Evolutionary conservation across 2,113 vertebrate genomes (phyloP), one percentile per base, ranked within the genome.

Genomic region (Rhombomys opimus): DNA sequence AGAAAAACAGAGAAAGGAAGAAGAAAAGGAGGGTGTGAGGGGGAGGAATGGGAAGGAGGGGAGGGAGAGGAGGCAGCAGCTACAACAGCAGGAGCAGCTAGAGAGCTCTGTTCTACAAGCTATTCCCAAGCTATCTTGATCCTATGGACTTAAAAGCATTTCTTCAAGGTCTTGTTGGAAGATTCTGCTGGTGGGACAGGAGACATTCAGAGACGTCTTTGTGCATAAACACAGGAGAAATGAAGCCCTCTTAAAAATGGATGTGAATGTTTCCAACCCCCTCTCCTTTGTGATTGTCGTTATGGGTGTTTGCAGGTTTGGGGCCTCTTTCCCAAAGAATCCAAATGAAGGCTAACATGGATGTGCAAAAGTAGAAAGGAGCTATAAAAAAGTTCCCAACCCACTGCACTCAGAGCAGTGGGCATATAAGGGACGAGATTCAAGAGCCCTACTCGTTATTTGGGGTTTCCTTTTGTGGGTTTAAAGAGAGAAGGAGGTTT

Each of bases 181-280:
- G 27, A 3, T 30, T 67, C 81, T 18, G 17, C 4, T 46, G 0
- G 27, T 57, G 81, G 50, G 1, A 0, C 5, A 6, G 22, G 57
- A 57, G 59, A 8, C 0, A 8, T 2, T 0, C 8, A 59, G 0
- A 11, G 89, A 10, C 0, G 5, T 52, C 52, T 38, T 27, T 65
- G 68, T 14, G 5, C 59, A 12, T 15, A 35, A 88, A 30, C 30
- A 7, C 10, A 2, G 25, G 25, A 50, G 2, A 17, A 27, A 25
- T 0, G 4, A 54, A 61, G 35, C 46, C 52, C 10, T 4, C 27
- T 30, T 38, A 17, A 32, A 46, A 46, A 32, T 13, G 61, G 14
- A 32, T 59, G 25, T 50, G 14, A 57, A 32, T n/a, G 20, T 38
- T 88, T 72, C 5, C 67, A 54, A 57, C 54, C 50, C 7, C 86